Percentiles rank a stretch among this genome's conserved stretches.
These are phyloP conservation scores for Arnoldichthys spilopterus DNA, from an alignment of 2,797 vertebrate genomes.

Conservation along the genomic window DNA sequence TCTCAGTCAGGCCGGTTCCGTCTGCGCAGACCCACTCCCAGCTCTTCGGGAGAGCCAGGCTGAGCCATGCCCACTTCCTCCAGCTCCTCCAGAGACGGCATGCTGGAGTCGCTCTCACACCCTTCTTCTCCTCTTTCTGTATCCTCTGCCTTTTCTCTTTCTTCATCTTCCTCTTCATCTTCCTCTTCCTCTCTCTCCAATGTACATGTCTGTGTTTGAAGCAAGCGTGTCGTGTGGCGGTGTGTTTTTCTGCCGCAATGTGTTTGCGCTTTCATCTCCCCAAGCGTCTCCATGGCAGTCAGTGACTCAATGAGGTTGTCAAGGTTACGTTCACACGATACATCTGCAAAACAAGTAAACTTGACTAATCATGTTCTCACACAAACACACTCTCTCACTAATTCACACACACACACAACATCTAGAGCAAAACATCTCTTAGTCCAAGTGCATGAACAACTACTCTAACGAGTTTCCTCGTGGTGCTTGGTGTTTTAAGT, in stretches of 20 bases:
- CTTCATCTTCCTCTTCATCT: background rate
- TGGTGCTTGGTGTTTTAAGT: no score
- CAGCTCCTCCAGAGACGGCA: slow-evolving; percentile 65
- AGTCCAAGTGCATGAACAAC: no score
- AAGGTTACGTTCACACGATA: slow-evolving; percentile 79
- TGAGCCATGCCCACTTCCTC: slow-evolving; percentile 52
- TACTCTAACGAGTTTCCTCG: no score
- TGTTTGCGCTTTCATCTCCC: slow-evolving; percentile 24
- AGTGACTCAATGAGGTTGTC: slow-evolving; percentile 87
- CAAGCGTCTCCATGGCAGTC: slow-evolving; percentile 63
- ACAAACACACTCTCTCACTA: background rate
- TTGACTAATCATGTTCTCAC: background rate
- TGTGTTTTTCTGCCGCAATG: slow-evolving; percentile 21
- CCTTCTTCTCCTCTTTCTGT: slow-evolving; percentile 45
- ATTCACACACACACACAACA: background rate
- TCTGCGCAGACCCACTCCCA: slow-evolving; percentile 74
- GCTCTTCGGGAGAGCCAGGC: slow-evolving; percentile 51
- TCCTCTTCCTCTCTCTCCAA: slow-evolving; percentile 36
- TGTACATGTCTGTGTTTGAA: slow-evolving; percentile 39
- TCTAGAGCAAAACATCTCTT: background rate
- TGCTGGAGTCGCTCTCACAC: slow-evolving; percentile 58
- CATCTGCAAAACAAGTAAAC: slow-evolving; percentile 62
- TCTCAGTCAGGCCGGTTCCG: slow-evolving; percentile 81
- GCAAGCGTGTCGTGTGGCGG: slow-evolving; percentile 12
- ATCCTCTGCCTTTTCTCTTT: background rate